Base-by-base conservation (phyloP, 2,797 vertebrate genomes). In the Spizella passerina region DNA sequence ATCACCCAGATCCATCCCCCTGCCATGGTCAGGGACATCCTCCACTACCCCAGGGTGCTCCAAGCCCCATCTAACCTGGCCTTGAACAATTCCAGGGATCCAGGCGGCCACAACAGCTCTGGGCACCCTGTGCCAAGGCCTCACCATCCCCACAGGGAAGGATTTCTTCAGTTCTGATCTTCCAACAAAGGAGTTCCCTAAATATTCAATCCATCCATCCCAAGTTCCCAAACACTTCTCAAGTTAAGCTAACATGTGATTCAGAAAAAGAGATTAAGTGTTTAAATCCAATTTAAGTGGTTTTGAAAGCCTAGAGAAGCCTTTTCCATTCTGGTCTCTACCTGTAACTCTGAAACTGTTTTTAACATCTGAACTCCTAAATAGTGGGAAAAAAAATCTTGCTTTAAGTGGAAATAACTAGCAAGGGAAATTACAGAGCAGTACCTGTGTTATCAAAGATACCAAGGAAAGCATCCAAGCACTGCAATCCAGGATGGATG, bases 21-120 rank as follows among this genome's bases (percentile, higher is more conserved):
- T 70, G 36, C 26, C 27, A 20, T 23, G n/a, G 19, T 4, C n/a
- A 41, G 34, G 43, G 65, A 49, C 30, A n/a, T 2, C 5, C 56
- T 2, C 50, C 36, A n/a, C 27, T 4, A 0, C 5, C 4, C 34
- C 83, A 70, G 56, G 6, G 0, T 32, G 29, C 10, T 46, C 23
- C 53, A 57, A 75, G 3, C 9, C 14, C 9, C 0, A 0, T 77
- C 32, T 55, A 63, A 0, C 22, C 30, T 36, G 30, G 12, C 4
- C 21, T 63, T 30, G 73, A 14, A 2, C 56, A 49, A 14, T 57
- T 1, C 19, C 43, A 49, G 50, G 27, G 65, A 49, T 71, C 15
- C 29, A 49, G 73, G 43, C 41, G 69, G 47, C 41, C 56, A 36
- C 65, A 79, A 57, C 36, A 71, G 1, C 36, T 21, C 57, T 57